Base-by-base conservation (phyloP, 2,113 vertebrate species). In the Tenebrosternarchus preto region DNA sequence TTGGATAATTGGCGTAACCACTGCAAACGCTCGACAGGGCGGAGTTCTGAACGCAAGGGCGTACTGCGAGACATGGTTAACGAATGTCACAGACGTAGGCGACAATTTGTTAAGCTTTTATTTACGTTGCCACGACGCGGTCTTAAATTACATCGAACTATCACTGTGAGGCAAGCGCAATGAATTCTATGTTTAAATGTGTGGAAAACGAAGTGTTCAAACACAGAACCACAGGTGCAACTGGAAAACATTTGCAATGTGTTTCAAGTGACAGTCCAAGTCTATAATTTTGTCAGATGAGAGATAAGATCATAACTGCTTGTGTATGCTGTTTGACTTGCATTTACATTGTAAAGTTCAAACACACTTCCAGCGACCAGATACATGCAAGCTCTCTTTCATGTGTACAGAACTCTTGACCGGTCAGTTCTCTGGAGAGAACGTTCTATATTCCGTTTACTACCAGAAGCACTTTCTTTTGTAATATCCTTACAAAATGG, bases 1-100 rank as follows among this genome's bases (percentile, higher is more conserved):
- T 27, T 15, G 67, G 33, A 60, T 75, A 59, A 68, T 75, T 75
- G 33, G 2, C 4, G 24, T 22, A 53, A 46, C 71, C 50, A 59
- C 50, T 68, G 59, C 71, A 80, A 68, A 70, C 64, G 56, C 53
- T 59, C 19, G 22, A 16, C 77, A 71, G 69, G 66, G 82, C 59
- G 76, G 71, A 79, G 70, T 70, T 25, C 53, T 24, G 63, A 71
- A 31, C 55, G 43, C 15, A 20, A 29, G 57, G 72, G 27, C 24
- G 25, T 29, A 19, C 29, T 31, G 76, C 39, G 66, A 71, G 68
- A 71, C 57, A 27, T 63, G 20, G 61, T 73, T 11, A 20, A 19
- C 50, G 24, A 63, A 33, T n/a, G 71, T 59, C 39, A 61, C 68
- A 55, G 57, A 25, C 33, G 7, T 29, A 27, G 19, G 24, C 11